These are phyloP conservation scores for Atrina japonica DNA, from an alignment of 2,888 invertebrate species.

Conservation along the genomic window DNA sequence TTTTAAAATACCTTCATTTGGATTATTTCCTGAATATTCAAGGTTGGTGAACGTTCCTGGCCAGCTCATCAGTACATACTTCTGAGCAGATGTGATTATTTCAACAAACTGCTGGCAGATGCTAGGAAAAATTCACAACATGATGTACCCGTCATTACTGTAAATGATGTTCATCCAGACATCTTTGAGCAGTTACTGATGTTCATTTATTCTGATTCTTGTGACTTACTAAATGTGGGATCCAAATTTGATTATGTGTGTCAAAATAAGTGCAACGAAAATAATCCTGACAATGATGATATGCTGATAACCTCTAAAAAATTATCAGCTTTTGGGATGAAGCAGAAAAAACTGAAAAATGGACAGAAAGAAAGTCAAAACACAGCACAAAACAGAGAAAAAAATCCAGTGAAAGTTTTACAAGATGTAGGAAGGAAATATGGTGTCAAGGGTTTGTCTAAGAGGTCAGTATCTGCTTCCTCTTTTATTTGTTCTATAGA, in stretches of 20 bases:
- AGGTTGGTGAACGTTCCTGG: conserved; percentile 85
- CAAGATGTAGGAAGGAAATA: conserved; percentile 74
- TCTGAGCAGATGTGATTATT: conserved; percentile 85
- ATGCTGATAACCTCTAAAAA: conserved; percentile 28
- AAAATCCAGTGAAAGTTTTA: conserved; percentile 70
- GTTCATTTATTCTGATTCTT: conserved; percentile 87
- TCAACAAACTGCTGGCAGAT: conserved; percentile 79
- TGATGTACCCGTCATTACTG: conserved; percentile 76
- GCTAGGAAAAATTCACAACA: conserved; percentile 31
- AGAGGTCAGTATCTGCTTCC: conserved; percentile 82
- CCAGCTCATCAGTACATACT: conserved; percentile 89
- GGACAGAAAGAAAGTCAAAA: conserved; percentile 62
- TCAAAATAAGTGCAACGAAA: conserved; percentile 26
- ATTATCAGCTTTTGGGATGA: conserved; percentile 61
- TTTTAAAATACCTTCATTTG: too few relatives aligned
- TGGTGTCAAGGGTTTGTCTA: conserved; percentile 78
- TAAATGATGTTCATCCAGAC: conserved; percentile 84
- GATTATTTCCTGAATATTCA: conserved; percentile 60
- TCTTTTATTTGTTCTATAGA: too few relatives aligned
- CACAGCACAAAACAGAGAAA: conserved; percentile 15
- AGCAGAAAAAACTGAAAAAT: conserved; percentile 58
- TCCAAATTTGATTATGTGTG: conserved; percentile 56
- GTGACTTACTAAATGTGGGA: conserved; percentile 84
- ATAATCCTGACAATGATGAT: conserved; percentile 32
- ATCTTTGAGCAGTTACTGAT: conserved; percentile 88